Evolutionary conservation across 1,140 invertebrate species (phyloP).

Genomic region (Caenorhabditis brenneri): DNA sequence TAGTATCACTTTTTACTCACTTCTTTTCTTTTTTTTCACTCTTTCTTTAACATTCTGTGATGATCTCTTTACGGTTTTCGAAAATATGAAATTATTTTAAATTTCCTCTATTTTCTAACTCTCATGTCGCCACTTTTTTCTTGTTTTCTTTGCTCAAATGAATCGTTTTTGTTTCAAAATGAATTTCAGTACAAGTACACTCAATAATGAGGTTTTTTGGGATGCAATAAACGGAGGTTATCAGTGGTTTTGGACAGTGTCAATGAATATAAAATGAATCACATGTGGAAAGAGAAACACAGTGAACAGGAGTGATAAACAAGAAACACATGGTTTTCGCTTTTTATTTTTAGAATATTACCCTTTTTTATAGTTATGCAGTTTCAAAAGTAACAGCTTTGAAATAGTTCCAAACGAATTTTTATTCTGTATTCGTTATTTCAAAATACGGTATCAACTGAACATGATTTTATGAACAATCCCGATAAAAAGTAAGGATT

Average conservation of each 20-base stretch:
- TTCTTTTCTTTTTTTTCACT: background rate
- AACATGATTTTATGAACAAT: no score
- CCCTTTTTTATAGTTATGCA: background rate
- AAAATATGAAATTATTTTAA: background rate
- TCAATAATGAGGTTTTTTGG: background rate
- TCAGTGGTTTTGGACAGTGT: background rate
- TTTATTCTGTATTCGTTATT: no score
- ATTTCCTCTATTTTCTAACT: background rate
- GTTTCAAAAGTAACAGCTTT: no score
- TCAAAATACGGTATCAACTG: no score
- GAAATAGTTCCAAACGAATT: no score
- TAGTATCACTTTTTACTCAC: slow-evolving; percentile 31
- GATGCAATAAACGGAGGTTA: background rate
- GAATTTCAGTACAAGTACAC: background rate
- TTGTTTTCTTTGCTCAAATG: background rate
- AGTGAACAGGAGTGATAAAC: slow-evolving; percentile 20
- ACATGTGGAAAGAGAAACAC: background rate
- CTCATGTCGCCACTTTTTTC: background rate
- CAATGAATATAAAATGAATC: slow-evolving; percentile 13
- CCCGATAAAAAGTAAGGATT: no score
- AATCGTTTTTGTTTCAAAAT: background rate
- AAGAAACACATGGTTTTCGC: slow-evolving; percentile 4
- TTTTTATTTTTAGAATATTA: background rate
- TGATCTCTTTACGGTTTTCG: slow-evolving; percentile 26
- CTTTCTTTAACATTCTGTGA: slow-evolving; percentile 2